Evolutionary conservation across 2,797 vertebrate genomes (phyloP).

Genomic region (Myotis planiceps): DNA sequence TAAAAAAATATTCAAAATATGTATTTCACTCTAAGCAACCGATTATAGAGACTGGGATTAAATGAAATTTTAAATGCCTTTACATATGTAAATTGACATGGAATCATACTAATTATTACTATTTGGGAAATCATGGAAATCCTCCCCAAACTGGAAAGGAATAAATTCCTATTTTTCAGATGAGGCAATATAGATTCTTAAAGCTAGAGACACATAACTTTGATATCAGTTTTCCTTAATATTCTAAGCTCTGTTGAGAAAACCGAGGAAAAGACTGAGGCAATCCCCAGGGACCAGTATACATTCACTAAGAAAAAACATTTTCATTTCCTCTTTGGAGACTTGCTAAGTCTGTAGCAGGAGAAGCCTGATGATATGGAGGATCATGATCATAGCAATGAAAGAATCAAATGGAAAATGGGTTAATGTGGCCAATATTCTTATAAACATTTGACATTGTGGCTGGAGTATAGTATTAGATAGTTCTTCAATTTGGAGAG

Average conservation of each 20-base stretch:
- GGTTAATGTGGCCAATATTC: not conserved
- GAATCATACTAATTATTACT: conserved; percentile 22
- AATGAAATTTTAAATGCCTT: conserved; percentile 38
- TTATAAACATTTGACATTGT: not conserved
- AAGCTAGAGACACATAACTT: not conserved
- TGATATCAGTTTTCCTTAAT: not conserved
- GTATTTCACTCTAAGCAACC: conserved; percentile 44
- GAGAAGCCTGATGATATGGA: not conserved
- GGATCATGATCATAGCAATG: not conserved
- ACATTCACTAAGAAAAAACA: not conserved
- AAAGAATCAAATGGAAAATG: not conserved
- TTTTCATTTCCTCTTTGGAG: not conserved
- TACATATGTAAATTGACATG: not conserved
- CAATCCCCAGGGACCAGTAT: not conserved
- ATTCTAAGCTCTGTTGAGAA: not conserved
- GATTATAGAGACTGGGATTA: not conserved
- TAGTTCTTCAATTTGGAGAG: not conserved
- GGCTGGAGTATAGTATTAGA: not conserved
- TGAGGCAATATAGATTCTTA: not conserved
- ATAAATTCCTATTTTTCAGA: conserved; percentile 32
- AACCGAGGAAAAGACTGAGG: not conserved
- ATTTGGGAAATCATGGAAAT: not conserved
- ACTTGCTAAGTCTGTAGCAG: not conserved
- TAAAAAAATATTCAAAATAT: conserved; percentile 58
- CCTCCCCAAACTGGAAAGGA: not conserved